These are phyloP conservation scores for Clarias platycephalus DNA, from an alignment of 2,797 vertebrate species.

Conservation along the genomic window DNA sequence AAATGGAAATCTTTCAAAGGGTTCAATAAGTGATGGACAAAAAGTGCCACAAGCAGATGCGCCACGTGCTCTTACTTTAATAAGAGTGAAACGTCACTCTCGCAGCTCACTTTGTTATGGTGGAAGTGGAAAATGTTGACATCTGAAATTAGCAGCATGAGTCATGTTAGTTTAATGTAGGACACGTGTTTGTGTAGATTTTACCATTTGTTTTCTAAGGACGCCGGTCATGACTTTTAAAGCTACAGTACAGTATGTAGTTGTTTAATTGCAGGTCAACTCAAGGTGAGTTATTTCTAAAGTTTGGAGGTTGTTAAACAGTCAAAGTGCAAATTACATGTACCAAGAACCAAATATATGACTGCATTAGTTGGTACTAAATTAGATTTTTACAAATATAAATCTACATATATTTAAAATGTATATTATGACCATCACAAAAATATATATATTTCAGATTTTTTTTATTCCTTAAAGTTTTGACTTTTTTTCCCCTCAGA, in stretches of 20 bases:
- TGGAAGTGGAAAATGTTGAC: background rate
- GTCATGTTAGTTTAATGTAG: background rate
- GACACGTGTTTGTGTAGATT: background rate
- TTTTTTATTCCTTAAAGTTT: too few species aligned
- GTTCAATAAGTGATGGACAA: constrained; percentile 37
- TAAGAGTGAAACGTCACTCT: constrained; percentile 2
- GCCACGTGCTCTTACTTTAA: constrained; percentile 26
- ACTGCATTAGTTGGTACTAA: background rate
- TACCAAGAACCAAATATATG: background rate
- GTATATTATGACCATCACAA: too few species aligned
- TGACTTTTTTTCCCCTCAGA: too few species aligned
- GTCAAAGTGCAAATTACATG: background rate
- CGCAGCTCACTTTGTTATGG: constrained; percentile 23
- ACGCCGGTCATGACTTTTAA: background rate
- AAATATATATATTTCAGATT: too few species aligned
- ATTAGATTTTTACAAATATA: background rate
- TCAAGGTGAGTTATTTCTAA: background rate
- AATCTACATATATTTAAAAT: too few species aligned
- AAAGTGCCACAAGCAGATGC: constrained; percentile 2
- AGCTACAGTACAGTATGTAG: too few species aligned
- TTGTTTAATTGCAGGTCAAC: background rate
- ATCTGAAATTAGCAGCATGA: background rate
- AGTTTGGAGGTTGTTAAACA: background rate
- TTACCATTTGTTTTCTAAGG: background rate
- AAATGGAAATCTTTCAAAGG: constrained; percentile 60